These are phyloP conservation scores for Phengaris arion DNA, from an alignment of 2,888 invertebrate genomes.

Conservation along the genomic window DNA sequence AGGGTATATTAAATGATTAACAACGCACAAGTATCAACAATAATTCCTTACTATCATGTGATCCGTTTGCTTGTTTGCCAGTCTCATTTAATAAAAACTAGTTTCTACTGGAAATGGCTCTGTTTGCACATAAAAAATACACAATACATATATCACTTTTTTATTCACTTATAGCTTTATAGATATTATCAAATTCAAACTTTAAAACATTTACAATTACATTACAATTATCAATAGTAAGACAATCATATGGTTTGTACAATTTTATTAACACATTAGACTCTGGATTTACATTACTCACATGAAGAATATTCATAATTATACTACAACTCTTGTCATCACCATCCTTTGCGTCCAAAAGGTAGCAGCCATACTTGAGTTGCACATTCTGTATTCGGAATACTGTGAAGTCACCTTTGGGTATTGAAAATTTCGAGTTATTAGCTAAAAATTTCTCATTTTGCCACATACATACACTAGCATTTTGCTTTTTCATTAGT, in stretches of 20 bases:
- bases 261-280: constrained; percentile 54
- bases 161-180: constrained; percentile 19
- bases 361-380: constrained; percentile 59
- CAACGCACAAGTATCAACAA: too few species aligned
- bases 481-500: constrained; percentile 68
- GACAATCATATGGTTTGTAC: constrained; percentile 57
- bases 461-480: constrained; percentile 72
- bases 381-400: constrained; percentile 54
- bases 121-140: too few species aligned
- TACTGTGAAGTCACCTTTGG: constrained; percentile 52
- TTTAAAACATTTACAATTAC: constrained; percentile 64
- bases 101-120: too few species aligned
- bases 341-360: constrained; percentile 51
- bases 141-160: not conserved
- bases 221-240: constrained; percentile 48
- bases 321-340: constrained; percentile 51
- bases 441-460: constrained; percentile 74
- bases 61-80: too few species aligned
- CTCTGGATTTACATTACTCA: constrained; percentile 47
- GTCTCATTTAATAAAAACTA: too few species aligned
- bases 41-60: too few species aligned
- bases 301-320: constrained; percentile 55
- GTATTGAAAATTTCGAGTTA: constrained; percentile 64
- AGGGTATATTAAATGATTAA: too few species aligned
- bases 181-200: constrained; percentile 53